Evolutionary conservation across 2,888 invertebrate species (phyloP).

Genomic region (Ormyrus nitidulus): DNA sequence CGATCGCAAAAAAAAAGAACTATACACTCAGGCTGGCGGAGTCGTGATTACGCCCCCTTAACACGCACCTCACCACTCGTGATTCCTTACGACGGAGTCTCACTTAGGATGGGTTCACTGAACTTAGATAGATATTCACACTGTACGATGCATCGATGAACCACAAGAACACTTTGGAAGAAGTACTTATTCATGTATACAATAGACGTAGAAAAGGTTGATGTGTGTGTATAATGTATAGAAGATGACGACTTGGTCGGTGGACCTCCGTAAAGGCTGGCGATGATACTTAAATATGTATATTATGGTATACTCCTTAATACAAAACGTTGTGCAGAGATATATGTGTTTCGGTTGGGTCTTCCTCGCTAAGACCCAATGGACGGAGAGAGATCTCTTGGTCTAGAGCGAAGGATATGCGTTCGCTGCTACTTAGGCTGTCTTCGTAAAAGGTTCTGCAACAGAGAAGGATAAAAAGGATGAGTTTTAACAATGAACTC

Average conservation of each 20-base stretch:
- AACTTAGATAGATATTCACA: constrained; percentile 19
- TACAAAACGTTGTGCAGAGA: constrained; percentile 1
- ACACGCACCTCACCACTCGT: too few species aligned
- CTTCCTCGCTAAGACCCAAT: constrained; percentile 59
- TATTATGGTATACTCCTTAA: too few species aligned
- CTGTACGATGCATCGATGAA: not conserved
- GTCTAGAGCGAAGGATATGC: constrained; percentile 42
- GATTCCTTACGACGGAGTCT: not conserved
- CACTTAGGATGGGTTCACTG: constrained; percentile 41
- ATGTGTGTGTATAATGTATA: not conserved
- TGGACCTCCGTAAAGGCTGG: not conserved
- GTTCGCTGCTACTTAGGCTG: not conserved
- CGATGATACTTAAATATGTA: not conserved
- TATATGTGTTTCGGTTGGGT: not conserved
- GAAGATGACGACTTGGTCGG: not conserved
- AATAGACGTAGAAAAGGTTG: not conserved
- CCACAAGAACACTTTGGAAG: constrained; percentile 28
- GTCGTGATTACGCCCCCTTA: too few species aligned
- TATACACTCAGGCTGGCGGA: too few species aligned
- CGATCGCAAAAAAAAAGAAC: too few species aligned
- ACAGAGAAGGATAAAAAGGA: constrained; percentile 17
- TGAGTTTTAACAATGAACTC: constrained; percentile 13
- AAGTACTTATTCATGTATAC: constrained; percentile 16
- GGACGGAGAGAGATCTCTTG: constrained; percentile 69
- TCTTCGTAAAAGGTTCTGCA: constrained; percentile 38